Evolutionary conservation across 2,888 invertebrate species (phyloP), one percentile per base, ranked within the genome.

Genomic region (Hyppa rectilinea): DNA sequence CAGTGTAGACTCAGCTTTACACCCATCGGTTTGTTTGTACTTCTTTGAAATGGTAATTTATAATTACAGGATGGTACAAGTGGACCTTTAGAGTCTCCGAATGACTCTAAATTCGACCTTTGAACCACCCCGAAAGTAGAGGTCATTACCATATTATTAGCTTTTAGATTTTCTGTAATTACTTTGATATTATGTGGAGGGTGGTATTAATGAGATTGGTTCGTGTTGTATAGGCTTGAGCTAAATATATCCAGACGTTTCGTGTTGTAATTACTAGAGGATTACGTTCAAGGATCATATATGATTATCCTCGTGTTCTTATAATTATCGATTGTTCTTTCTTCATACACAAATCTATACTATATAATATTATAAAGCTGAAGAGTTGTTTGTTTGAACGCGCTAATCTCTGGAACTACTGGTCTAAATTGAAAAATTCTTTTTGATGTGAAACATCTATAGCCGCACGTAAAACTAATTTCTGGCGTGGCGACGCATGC

Each of bases 11-110:
- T 55, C 14, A 31, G 53, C 78, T 50, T 74, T 81, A 83, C 56
- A 66, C 53, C 66, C 56, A 47, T 75, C 50, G 61, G 69, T 76
- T 75, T 82, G 82, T 80, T 72, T 80, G 80, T 67, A 72, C 38
- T 80, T 83, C 87, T 87, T 87, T 85, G 87, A 86, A 82, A 88
- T 88, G 87, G 66, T 87, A 88, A 87, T 88, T 87, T 73, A 66
- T 87, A 85, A 83, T 84, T 82, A 84, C 75, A 53, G 68, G 61
- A 66, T 69, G 55, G 62, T 47, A 53, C 63, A 75, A 52, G 61
- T 45, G 47, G 50, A 75, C 72, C 80, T 68, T 58, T 65, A 20
- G 43, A 72, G 75, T 64, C 67, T 70, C 62, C 38, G 29, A 55
- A 38, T 52, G 76, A 56, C 59, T 55, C 45, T 59, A 71, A 79